Base-by-base conservation (phyloP, 2,797 vertebrate species). In the Sebastes glaucus region DNA sequence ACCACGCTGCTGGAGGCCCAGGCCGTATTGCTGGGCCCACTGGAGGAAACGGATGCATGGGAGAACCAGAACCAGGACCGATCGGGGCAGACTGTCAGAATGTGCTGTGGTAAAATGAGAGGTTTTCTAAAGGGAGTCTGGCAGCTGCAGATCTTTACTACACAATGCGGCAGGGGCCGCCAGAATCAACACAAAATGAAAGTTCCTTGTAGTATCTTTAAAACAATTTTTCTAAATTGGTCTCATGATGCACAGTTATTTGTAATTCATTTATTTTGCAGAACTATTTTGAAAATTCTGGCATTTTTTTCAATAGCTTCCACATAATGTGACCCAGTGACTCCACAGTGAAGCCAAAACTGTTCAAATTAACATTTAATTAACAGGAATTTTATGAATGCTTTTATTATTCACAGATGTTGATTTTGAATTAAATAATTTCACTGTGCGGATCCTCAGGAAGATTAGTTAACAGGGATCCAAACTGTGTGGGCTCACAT, bases 381-480 rank as follows among this genome's bases (percentile, higher is more conserved):
- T 27, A 49, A 56, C 28, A 65, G 69, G 55, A 59, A 53, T 52
- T 62, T 64, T 30, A 27, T 62, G 9, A 60, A 53, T 56, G 38
- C 16, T 73, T 71, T 69, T 20, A 70, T 61, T 71, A 61, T 62
- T 56, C 60, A 64, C 14, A 72, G 33, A 63, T 52, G 14, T 59
- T 69, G 53, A 57, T 49, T 59, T 11, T 55, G n/a, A 80, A 63
- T 75, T 10, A 14, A 68, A 69, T 76, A 2, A 71, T 62, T 77
- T 75, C 4, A 69, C 4, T 35, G 11, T 27, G 27, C 5, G 6
- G 46, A 60, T 82, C 64, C 23, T 42, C 11, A 2, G 5, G 6
- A 46, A 52, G 56, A 76, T 75, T 72, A 71, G 13, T 27, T 42
- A 20, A 77, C 35, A 20, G 4, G 20, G 38, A 77, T 55, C 16